phyloP scores from a whole-genome alignment of 2,113 vertebrate species.

The Pteronura brasiliensis region DNA sequence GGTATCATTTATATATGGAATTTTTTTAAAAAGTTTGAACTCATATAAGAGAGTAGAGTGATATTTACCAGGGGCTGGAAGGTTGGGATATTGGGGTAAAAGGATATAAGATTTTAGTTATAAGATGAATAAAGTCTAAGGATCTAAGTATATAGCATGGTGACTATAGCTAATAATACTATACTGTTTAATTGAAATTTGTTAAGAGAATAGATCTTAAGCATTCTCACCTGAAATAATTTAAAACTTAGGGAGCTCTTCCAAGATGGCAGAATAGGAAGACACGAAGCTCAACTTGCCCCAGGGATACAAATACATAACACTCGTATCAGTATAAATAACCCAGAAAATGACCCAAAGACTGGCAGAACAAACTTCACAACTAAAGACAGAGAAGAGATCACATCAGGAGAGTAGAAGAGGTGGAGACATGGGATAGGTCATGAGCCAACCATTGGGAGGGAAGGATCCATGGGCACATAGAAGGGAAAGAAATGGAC shows the following conservation, averaged over 20 bases:
- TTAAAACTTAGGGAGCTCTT: not conserved
- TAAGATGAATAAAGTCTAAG: not conserved
- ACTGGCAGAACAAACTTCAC: not conserved
- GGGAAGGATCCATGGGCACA: not conserved
- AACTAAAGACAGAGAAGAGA: not conserved
- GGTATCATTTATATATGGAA: not conserved
- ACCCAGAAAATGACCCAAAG: not conserved
- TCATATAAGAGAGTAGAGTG: not conserved
- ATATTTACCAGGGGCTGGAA: not conserved
- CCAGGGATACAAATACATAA: not conserved
- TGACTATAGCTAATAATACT: not conserved
- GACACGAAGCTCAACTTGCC: not conserved
- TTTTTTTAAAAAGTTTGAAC: not conserved
- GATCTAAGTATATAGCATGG: not conserved
- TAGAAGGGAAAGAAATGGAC: not conserved
- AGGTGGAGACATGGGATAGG: not conserved
- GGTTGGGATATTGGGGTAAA: not conserved
- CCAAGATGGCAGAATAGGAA: not conserved
- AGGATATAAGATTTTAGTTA: not conserved
- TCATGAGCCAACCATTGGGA: not conserved
- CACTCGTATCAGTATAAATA: not conserved
- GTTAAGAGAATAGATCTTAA: not conserved
- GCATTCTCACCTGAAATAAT: not conserved
- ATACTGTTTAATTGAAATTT: not conserved
- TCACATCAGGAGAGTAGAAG: not conserved